Evolutionary conservation across 2,113 vertebrate species (phyloP).

Genomic region (Mesocricetus auratus): DNA sequence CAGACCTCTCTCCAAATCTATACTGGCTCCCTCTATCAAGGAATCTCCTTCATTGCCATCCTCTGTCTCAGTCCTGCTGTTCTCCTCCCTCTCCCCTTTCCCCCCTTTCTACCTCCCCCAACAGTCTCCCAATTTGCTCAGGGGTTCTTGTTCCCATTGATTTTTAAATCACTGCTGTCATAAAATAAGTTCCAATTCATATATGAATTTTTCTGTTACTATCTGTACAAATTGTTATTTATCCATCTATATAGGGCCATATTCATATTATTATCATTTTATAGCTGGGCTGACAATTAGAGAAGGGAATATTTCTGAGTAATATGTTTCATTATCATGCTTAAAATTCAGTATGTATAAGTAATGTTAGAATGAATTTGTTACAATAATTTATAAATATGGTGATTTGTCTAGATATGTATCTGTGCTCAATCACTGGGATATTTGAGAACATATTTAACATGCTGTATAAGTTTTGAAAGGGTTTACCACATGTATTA

Average conservation of each 20-base stretch:
- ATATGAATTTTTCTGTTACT: not conserved
- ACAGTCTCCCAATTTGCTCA: too few relatives aligned
- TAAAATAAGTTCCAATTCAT: not conserved
- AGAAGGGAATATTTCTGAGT: not conserved
- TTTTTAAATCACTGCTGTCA: not conserved
- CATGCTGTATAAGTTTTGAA: not conserved
- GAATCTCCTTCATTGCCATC: too few relatives aligned
- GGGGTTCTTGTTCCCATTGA: not conserved
- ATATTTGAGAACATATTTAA: not conserved
- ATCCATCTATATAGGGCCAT: not conserved
- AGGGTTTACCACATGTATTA: not conserved
- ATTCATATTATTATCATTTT: not conserved
- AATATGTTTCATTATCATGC: not conserved
- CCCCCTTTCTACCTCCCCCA: too few relatives aligned
- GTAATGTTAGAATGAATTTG: not conserved
- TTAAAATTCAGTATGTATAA: not conserved
- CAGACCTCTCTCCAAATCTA: too few relatives aligned
- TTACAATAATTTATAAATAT: not conserved
- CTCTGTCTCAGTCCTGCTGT: too few relatives aligned
- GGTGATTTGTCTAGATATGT: not conserved
- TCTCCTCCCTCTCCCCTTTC: too few relatives aligned
- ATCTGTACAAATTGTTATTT: not conserved
- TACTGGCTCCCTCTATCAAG: too few relatives aligned
- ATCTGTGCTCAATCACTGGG: not conserved
- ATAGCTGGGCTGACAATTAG: not conserved